Evolutionary conservation across 2,113 vertebrate species (phyloP).

Genomic region (Lamprotornis superbus): DNA sequence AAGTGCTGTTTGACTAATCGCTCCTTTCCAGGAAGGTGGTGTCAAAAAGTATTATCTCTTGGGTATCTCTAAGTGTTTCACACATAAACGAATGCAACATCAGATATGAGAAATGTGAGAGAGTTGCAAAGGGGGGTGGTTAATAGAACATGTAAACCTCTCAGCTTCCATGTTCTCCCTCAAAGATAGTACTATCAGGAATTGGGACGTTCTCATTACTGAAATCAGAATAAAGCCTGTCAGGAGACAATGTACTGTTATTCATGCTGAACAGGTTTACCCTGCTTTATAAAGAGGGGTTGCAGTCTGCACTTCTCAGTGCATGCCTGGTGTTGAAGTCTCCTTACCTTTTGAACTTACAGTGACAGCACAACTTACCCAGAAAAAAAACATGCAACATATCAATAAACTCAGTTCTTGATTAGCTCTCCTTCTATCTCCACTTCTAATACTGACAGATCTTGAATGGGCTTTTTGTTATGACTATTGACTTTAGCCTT

Average conservation of each 20-base stretch:
- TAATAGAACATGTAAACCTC: background rate
- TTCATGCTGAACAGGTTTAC: constrained; percentile 26
- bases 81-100: background rate
- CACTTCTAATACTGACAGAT: constrained; percentile 47
- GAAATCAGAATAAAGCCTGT: background rate
- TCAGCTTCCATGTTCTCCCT: background rate
- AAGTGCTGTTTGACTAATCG: background rate
- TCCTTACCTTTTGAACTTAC: constrained; percentile 37
- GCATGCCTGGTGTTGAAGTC: background rate
- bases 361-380: background rate
- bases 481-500: constrained; percentile 49
- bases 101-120: background rate
- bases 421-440: constrained; percentile 30
- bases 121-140: background rate
- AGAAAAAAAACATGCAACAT: background rate
- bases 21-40: background rate
- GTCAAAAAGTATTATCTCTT: background rate
- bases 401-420: constrained; percentile 5
- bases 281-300: background rate
- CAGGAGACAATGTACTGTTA: background rate
- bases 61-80: background rate
- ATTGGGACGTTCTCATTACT: background rate
- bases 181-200: background rate
- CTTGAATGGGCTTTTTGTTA: constrained; percentile 37
- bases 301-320: background rate